Base-by-base conservation (phyloP, 2,888 invertebrate genomes). In the Caenorhabditis angaria region DNA sequence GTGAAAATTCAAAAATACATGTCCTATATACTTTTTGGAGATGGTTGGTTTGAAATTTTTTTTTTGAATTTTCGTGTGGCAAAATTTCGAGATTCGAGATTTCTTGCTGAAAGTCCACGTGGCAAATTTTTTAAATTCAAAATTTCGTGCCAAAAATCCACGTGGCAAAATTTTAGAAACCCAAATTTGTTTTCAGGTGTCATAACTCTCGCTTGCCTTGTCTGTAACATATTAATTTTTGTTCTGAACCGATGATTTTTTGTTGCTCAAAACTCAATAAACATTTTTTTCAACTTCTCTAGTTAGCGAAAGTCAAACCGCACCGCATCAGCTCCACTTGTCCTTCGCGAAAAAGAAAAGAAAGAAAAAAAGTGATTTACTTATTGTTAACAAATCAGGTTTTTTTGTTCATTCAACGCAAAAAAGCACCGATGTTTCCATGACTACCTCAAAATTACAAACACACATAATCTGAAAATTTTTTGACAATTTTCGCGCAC, bases 261-360 rank as follows among this genome's bases (percentile, higher is more conserved):
- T 53, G 2, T 62, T 41, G 20, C n/a, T n/a, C n/a, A n/a, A 48
- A 27, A 32, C 41, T 55, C 35, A 53, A 58, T 29, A 48, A 27
- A 56, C 28, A 41, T n/a, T 27, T 20, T 61, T 32, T 53, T n/a
- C 20, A 18, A 50, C 24, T 6, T n/a, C n/a, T n/a, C n/a, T n/a
- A n/a, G n/a, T n/a, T n/a, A n/a, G n/a, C n/a, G n/a, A n/a, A n/a
- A n/a, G n/a, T n/a, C n/a, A n/a, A n/a, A n/a, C n/a, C n/a, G n/a
- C n/a, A n/a, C n/a, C n/a, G n/a, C n/a, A n/a, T n/a, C n/a, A n/a
- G n/a, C n/a, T n/a, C n/a, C n/a, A n/a, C n/a, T n/a, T n/a, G n/a
- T n/a, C n/a, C n/a, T n/a, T n/a, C n/a, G n/a, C n/a, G n/a, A n/a
- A n/a, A n/a, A n/a, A n/a, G n/a, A n/a, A n/a, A n/a, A n/a, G n/a